Base-by-base conservation (phyloP, 2,888 invertebrate genomes). In the Callyntrura guangdongensis region DNA sequence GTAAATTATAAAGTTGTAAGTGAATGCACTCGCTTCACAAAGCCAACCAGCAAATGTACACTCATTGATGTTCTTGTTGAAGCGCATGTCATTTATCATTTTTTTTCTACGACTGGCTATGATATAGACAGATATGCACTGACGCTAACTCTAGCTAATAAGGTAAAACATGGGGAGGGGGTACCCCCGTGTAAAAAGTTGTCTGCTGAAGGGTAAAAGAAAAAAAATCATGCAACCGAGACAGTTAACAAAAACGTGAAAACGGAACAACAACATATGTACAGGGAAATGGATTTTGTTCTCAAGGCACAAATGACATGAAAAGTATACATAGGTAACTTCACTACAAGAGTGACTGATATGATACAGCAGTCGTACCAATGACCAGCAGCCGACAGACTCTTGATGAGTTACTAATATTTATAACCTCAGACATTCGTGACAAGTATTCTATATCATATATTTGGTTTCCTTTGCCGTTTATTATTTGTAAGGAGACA, bases 211-310 rank as follows among this genome's bases (percentile, higher is more conserved):
- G 22, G 69, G 36, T 77, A 79, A 64, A 64, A 45, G 74, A 61
- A 86, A 64, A 86, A 69, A 83, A 84, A 86, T 45, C 87, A 87
- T 81, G 69, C 81, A 81, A 87, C 87, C 87, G 87, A 86, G 49
- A 61, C 45, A 74, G 61, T 36, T 25, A 17, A 74, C 49, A 77
- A 25, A 22, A 22, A 67, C 59, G 47, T n/a, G n/a, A n/a, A n/a
- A n/a, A n/a, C n/a, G n/a, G n/a, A n/a, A n/a, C 49, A 84, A 22
- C 61, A 83, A 20, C 20, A 64, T 47, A 86, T 86, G 61, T 74
- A 56, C 74, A 72, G 61, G 74, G 74, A 86, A 86, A 74, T n/a
- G 17, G 74, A 69, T 72, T 86, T 61, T 22, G n/a, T 77, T 74
- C 74, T 86, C 77, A 86, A 74, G 36, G 59, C 47, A 61, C 45